These are phyloP conservation scores for Rhamnusium bicolor DNA, from an alignment of 2,888 invertebrate species.

Conservation along the genomic window DNA sequence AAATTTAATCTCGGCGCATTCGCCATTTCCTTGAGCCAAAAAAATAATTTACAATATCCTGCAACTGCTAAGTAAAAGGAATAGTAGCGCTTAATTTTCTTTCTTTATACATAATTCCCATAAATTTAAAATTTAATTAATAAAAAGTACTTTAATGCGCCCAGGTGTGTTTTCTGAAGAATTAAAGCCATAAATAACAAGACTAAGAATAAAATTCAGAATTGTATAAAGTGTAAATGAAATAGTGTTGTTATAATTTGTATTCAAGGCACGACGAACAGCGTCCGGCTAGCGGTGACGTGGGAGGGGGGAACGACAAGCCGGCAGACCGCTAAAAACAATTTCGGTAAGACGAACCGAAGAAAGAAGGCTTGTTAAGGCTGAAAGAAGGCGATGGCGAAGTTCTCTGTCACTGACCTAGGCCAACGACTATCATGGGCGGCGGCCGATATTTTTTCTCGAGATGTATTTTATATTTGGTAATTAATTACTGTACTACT, in stretches of 20 bases:
- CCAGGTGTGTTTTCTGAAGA: slow-evolving; percentile 7
- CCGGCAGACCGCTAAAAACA: slow-evolving; percentile 57
- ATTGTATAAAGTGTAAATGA: slow-evolving; percentile 23
- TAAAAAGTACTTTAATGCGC: neutral
- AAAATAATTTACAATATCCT: neutral
- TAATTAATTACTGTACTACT: too few species aligned
- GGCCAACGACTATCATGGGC: slow-evolving; percentile 38
- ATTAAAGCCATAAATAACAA: slow-evolving; percentile 12
- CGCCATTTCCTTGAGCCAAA: slow-evolving; percentile 1
- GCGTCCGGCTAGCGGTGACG: slow-evolving; percentile 40
- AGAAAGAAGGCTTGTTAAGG: slow-evolving; percentile 47
- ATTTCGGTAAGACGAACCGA: slow-evolving; percentile 56
- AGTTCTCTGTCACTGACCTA: slow-evolving; percentile 50
- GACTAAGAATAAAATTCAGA: slow-evolving; percentile 8
- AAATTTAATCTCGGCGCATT: slow-evolving; percentile 1
- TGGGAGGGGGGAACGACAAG: slow-evolving; percentile 26
- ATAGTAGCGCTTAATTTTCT: neutral
- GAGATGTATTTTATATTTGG: too few species aligned
- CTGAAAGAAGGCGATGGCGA: slow-evolving; percentile 46
- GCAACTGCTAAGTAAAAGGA: too few species aligned
- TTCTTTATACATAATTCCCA: neutral
- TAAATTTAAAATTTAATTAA: slow-evolving; percentile 33
- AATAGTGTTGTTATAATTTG: slow-evolving; percentile 44
- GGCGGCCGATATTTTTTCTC: slow-evolving; percentile 15
- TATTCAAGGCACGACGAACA: slow-evolving; percentile 46